These are phyloP conservation scores for Hyphantria cunea DNA, from an alignment of 1,140 invertebrate species.

Conservation along the genomic window DNA sequence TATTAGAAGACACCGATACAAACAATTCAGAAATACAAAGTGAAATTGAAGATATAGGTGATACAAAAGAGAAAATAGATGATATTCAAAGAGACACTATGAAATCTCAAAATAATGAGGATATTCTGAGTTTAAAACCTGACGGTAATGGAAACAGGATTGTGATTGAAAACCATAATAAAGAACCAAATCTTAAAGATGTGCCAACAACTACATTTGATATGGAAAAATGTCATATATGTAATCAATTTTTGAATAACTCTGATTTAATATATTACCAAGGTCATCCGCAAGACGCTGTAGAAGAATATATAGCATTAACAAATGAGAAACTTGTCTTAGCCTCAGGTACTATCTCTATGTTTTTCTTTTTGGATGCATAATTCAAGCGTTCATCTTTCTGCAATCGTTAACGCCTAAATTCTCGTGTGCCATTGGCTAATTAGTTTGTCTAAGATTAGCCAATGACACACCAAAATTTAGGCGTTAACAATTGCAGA, in stretches of 20 bases:
- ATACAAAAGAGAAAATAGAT: too few relatives aligned
- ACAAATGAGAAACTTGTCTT: conserved; percentile 89
- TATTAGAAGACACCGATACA: too few relatives aligned
- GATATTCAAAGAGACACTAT: too few relatives aligned
- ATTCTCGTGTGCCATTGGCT: too few relatives aligned
- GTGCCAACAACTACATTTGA: conserved; percentile 33
- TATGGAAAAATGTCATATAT: conserved; percentile 67
- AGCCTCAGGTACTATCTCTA: conserved; percentile 82
- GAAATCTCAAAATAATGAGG: not conserved
- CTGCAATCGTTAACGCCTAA: too few relatives aligned
- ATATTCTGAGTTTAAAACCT: conserved; percentile 16
- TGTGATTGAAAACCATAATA: conserved; percentile 16
- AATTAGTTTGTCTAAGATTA: too few relatives aligned
- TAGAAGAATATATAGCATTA: conserved; percentile 90
- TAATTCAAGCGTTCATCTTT: too few relatives aligned
- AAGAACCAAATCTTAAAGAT: conserved; percentile 12
- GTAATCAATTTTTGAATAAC: conserved; percentile 84
- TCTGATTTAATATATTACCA: conserved; percentile 86
- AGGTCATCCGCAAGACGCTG: conserved; percentile 88
- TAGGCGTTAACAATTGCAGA: too few relatives aligned
- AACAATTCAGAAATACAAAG: too few relatives aligned
- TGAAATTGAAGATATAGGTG: not conserved
- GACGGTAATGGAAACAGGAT: conserved; percentile 30
- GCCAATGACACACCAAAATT: too few relatives aligned
- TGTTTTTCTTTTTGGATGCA: not conserved